phyloP scores from a whole-genome alignment of 37 sponge, comb jelly and placozoan species.

The Eunapius fragilis region DNA sequence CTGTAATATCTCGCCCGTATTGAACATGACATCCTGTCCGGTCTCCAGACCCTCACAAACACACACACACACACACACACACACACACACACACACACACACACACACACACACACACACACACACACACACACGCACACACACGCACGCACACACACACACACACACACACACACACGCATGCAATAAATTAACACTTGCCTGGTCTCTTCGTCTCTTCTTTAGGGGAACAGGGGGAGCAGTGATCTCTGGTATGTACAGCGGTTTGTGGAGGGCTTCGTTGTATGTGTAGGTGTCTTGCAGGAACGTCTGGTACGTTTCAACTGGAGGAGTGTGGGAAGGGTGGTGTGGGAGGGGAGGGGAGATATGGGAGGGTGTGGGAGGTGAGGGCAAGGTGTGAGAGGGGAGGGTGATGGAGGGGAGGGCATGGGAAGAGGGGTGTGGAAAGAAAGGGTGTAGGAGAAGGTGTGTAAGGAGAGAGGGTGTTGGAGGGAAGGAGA shows the following conservation, averaged over 20 bases:
- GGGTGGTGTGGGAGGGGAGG: conserved; percentile 2
- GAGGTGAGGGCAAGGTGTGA: background rate
- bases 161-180: conserved; percentile 41
- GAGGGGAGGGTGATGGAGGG: too few species aligned
- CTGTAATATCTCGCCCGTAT: too few species aligned
- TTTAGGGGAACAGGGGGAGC: conserved; percentile 73
- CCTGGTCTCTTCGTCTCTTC: conserved; percentile 19
- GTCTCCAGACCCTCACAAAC: background rate
- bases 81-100: conserved; percentile 18
- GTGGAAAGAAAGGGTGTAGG: too few species aligned
- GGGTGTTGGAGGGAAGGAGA: too few species aligned
- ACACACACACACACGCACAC: conserved; percentile 33
- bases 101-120: conserved; percentile 11
- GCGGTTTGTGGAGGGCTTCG: conserved; percentile 43
- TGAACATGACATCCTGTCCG: too few species aligned
- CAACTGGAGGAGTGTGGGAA: conserved; percentile 29
- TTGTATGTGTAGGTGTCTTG: conserved; percentile 55
- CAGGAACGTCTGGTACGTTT: conserved; percentile 49
- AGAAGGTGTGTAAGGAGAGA: too few species aligned
- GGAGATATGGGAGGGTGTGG: background rate
- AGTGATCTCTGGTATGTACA: conserved; percentile 50
- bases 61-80: background rate
- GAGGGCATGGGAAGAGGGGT: too few species aligned
- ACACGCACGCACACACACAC: conserved; percentile 20
- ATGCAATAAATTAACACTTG: background rate